phyloP scores from a whole-genome alignment of 2,797 vertebrate genomes.

The Artibeus jamaicensis region DNA sequence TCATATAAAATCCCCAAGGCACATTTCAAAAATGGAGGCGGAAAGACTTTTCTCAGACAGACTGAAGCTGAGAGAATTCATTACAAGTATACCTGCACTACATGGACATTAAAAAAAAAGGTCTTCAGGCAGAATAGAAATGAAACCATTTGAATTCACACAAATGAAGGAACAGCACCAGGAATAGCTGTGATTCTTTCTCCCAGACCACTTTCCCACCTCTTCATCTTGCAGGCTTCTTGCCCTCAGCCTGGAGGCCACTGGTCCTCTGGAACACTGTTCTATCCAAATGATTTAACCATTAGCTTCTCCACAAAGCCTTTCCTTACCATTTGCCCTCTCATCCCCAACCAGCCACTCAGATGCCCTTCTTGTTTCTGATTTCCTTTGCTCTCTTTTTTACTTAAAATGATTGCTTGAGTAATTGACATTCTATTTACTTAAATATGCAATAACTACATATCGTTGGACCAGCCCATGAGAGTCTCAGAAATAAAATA shows the following conservation, averaged over 20 bases:
- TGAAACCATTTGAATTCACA: neutral
- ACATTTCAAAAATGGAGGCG: neutral
- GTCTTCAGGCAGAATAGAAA: neutral
- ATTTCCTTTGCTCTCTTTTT: conserved; percentile 39
- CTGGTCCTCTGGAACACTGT: neutral
- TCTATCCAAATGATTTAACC: neutral
- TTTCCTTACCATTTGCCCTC: neutral
- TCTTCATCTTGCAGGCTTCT: neutral
- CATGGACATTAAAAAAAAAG: neutral
- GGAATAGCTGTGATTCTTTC: neutral
- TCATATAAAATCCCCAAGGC: neutral
- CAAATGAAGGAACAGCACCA: neutral
- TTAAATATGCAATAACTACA: conserved; percentile 18
- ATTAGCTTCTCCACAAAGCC: neutral
- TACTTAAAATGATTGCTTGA: conserved; percentile 1
- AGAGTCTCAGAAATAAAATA: conserved; percentile 36
- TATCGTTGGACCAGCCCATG: neutral
- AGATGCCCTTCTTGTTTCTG: neutral
- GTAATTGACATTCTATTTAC: conserved; percentile 16
- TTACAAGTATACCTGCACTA: neutral
- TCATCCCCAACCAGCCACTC: neutral
- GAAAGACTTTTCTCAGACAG: conserved; percentile 17
- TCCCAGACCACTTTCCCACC: neutral
- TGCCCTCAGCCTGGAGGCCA: neutral
- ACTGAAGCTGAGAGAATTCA: neutral